Percentiles rank a stretch among this genome's conserved stretches.
Conservation (phyloP, 1,140 invertebrate species). For the Hylaeus anthracinus region DNA sequence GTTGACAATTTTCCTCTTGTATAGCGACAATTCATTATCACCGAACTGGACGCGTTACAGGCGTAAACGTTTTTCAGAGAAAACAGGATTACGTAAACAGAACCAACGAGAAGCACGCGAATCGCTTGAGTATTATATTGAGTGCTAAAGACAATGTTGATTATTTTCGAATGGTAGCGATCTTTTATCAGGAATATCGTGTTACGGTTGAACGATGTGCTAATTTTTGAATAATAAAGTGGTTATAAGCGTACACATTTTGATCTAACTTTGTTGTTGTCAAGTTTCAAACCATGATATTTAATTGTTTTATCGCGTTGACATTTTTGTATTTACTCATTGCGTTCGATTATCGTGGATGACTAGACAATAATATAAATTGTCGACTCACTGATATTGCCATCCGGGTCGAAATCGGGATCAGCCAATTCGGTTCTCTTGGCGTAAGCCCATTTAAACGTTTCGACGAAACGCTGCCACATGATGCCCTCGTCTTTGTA, state of each 20-base stretch:
- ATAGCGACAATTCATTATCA: background rate
- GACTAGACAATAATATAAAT: conserved; percentile 68
- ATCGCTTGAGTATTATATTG: background rate
- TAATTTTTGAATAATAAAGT: background rate
- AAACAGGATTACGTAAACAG: background rate
- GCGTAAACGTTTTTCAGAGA: background rate
- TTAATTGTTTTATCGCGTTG: background rate
- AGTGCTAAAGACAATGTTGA: background rate
- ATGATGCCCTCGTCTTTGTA: conserved; percentile 76
- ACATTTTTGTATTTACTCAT: background rate
- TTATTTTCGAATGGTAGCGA: background rate
- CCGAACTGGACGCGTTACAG: background rate
- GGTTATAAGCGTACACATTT: background rate
- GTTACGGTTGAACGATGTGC: background rate
- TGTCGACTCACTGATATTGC: conserved; percentile 52
- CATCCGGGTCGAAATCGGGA: conserved; percentile 81
- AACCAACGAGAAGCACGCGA: background rate
- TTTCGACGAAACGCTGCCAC: conserved; percentile 93
- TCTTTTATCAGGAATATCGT: background rate
- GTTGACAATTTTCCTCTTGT: background rate
- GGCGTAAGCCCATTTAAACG: conserved; percentile 97
- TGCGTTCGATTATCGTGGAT: background rate
- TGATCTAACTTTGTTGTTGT: conserved; percentile 3
- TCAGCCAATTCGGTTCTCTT: conserved; percentile 93
- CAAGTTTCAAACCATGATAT: background rate